Evolutionary conservation across 2,797 vertebrate species (phyloP), one percentile per base, ranked within the genome.

Genomic region (Acanthurus leucopareius): DNA sequence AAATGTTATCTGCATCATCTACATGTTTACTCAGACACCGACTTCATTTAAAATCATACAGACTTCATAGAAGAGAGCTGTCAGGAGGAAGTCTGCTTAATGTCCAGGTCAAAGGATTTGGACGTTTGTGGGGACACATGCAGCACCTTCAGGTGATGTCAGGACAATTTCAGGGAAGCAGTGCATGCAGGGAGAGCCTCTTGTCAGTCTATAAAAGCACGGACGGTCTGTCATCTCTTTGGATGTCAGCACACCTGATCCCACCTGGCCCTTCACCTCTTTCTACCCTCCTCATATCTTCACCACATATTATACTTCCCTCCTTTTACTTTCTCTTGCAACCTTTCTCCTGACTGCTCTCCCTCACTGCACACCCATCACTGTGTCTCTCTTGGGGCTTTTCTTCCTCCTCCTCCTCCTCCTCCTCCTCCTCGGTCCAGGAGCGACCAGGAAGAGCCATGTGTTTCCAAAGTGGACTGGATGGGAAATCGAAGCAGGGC

Each of bases 381-480:
- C 75, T 82, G 40, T 70, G 44, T 82, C 86, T 84, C 82, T 83
- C 77, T 61, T 81, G 79, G 77, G 76, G 79, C 80, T 86, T 66
- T 59, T 75, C 80, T 48, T 62, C 49, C 42, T 79, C 47, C 45
- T 66, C 61, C 54, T 49, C 53, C 75, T 35, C 17, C 89, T 80
- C 28, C 61, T 25, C 76, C 81, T 40, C 71, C 38, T 10, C 10
- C 38, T 40, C 38, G 67, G 88, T 83, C 90, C 85, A 72, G 74
- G 82, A 91, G 86, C 77, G 70, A 80, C 89, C 86, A 93, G 86
- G 91, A 95, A 95, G 95, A 95, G 94, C 91, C 93, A 90, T 94
- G 94, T 94, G 95, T 95, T 95, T 94, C 89, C 89, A 96, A 97
- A 96, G 94, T 95, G 94, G 93, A 94, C 88, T 95, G 93, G 92